A percentile compares a stretch with the other conserved stretches of the same genome.
phyloP scores from a whole-genome alignment of 2,888 invertebrate species.

The Patella ulyssiponensis region DNA sequence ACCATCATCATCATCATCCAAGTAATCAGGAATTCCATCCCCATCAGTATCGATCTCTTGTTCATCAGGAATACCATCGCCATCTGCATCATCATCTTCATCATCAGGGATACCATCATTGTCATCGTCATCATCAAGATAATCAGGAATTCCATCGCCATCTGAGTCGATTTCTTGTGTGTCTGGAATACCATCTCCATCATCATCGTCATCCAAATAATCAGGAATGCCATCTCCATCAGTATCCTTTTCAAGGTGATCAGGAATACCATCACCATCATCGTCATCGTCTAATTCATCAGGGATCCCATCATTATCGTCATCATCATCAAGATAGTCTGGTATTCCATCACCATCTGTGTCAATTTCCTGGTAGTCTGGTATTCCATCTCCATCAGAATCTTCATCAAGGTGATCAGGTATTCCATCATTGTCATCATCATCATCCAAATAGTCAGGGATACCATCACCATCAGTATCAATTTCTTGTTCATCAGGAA shows the following conservation, averaged over 20 bases:
- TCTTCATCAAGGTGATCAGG: slow-evolving; percentile 52
- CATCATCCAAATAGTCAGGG: slow-evolving; percentile 54
- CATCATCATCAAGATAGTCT: slow-evolving; percentile 52
- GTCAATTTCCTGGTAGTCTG: slow-evolving; percentile 59
- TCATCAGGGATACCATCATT: slow-evolving; percentile 59
- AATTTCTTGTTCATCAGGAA: slow-evolving; percentile 55
- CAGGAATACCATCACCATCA: slow-evolving; percentile 68
- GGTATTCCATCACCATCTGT: slow-evolving; percentile 62
- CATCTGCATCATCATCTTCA: slow-evolving; percentile 61
- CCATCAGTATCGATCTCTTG: slow-evolving; percentile 52
- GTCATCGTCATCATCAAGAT: slow-evolving; percentile 46
- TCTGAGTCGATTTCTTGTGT: slow-evolving; percentile 50
- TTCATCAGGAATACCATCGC: slow-evolving; percentile 60
- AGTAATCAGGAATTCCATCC: slow-evolving; percentile 59
- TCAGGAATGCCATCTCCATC: slow-evolving; percentile 65
- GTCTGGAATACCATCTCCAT: slow-evolving; percentile 54
- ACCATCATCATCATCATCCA: slow-evolving; percentile 51
- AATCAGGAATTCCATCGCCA: slow-evolving; percentile 61
- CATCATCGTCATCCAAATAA: slow-evolving; percentile 55
- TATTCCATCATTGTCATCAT: slow-evolving; percentile 55
- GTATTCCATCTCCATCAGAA: slow-evolving; percentile 64
- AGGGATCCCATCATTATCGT: slow-evolving; percentile 56
- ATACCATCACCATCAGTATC: slow-evolving; percentile 57
- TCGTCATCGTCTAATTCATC: slow-evolving; percentile 50
- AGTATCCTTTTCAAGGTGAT: slow-evolving; percentile 55